phyloP scores from a whole-genome alignment of 2,797 vertebrate species.

The Rhabdomys pumilio region DNA sequence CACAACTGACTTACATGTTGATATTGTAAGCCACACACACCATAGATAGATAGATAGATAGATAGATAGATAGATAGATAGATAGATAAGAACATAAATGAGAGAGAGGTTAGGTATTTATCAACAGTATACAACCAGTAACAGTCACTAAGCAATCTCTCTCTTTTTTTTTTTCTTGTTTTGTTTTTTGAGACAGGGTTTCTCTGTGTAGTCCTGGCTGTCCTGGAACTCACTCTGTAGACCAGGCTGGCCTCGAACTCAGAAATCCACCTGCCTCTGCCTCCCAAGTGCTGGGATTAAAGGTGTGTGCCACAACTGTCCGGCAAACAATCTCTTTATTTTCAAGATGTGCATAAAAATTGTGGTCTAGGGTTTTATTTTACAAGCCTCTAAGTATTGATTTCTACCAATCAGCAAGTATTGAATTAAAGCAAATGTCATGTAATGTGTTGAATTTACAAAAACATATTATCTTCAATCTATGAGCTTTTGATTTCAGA shows the following conservation, averaged over 20 bases:
- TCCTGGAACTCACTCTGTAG: too few species aligned
- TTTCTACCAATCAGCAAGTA: neutral
- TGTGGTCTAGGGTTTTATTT: neutral
- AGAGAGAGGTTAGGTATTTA: neutral
- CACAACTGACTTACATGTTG: neutral
- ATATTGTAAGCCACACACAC: neutral
- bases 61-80: too few species aligned
- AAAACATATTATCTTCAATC: neutral
- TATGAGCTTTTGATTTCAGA: neutral
- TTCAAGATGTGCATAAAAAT: neutral
- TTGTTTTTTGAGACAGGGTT: too few species aligned
- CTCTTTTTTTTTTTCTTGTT: too few species aligned
- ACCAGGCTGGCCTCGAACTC: too few species aligned
- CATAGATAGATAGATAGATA: neutral
- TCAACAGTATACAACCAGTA: neutral
- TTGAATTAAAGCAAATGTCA: neutral
- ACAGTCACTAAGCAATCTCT: neutral
- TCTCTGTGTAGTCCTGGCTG: too few species aligned
- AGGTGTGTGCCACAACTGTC: too few species aligned
- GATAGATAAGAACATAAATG: neutral
- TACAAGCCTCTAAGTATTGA: neutral
- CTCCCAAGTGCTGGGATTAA: too few species aligned
- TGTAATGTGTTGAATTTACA: neutral
- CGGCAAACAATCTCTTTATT: neutral
- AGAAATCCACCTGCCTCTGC: too few species aligned